Base-by-base conservation (phyloP, 2,888 invertebrate genomes). In the Spisula solida region DNA sequence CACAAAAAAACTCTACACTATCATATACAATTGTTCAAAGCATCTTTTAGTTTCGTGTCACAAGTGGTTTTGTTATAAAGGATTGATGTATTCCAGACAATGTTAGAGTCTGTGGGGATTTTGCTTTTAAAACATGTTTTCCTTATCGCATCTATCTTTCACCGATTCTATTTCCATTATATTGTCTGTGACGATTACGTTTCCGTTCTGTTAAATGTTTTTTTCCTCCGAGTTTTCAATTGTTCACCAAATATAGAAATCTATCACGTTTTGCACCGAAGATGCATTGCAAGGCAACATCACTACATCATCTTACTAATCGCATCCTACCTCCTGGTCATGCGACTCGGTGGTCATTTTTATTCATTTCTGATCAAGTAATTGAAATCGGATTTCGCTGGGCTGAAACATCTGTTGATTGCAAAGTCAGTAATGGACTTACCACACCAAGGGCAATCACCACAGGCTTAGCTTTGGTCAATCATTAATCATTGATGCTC, bases 401-500 rank as follows among this genome's bases (percentile, higher is more conserved):
- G 25, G 34, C n/a, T 48, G 2, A 18, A 51, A 1, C 80, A 80
- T 80, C 80, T 80, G 80, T 80, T 80, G 80, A 80, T 80, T n/a
- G 25, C 75, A 1, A 12, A 25, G 29, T 31, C 16, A 5, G 12
- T 75, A 16, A 31, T 31, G 75, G 18, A 12, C 75, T 75, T 75
- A 31, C 2, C 12, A 75, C 16, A 31, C 34, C 31, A 14, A n/a
- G 51, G 25, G 51, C 48, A 78, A 41, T 85, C 79, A 14, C 85
- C 25, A 25, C 79, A 85, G 18, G 85, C 18, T 79, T 51, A 34
- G 10, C 25, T 79, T 78, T 79, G 56, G 51, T 25, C 70, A 79
- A 47, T 78, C 79, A 85, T 85, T 31, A 85, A 85, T 85, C 85
- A 81, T 51, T 48, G 82, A 82, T 78, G 87, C 78, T 87, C 87